Base-by-base conservation (phyloP, 2,888 invertebrate genomes). In the Xylota sylvarum region DNA sequence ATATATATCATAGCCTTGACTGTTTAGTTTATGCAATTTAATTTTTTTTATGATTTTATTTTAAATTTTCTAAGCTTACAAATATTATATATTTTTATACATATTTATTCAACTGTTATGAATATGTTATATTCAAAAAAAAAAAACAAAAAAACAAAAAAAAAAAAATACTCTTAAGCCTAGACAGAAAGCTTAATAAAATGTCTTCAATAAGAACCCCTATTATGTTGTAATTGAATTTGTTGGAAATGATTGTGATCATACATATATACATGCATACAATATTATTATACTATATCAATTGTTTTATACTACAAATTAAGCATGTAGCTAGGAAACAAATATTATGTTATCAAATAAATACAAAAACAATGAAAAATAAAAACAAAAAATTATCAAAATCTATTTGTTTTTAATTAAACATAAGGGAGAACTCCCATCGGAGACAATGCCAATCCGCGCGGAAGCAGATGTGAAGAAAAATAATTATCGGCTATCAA, bases 11-110 rank as follows among this genome's bases (percentile, higher is more conserved):
- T 86, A 82, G 73, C 82, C 80, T 86, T 77, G 86, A 86, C 82
- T 82, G 86, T 82, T 82, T 86, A 86, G 72, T 78, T 85, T 85
- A 80, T 72, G 50, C 65, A 56, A 35, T 79, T 74, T 74, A 35
- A 58, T 52, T 52, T 70, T 76, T 62, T 46, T 72, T 23, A 48
- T 62, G 32, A 74, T 74, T 73, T 74, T 74, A 74, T 74, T 64
- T 48, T 69, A 35, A 58, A 64, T 74, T 80, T 43, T 65, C 64
- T 76, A 85, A 85, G 85, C 85, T 82, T 86, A 86, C 80, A 86
- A 86, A 86, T 86, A 86, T 86, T 82, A 85, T 86, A 81, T 86
- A 86, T 86, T 86, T 86, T 85, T 85, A 85, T 86, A 86, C 78
- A 86, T 86, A 86, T 86, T 86, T 86, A 86, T 86, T 85, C 85